phyloP scores from a whole-genome alignment of 1,140 invertebrate species.

The Luehdorfia chinensis region DNA sequence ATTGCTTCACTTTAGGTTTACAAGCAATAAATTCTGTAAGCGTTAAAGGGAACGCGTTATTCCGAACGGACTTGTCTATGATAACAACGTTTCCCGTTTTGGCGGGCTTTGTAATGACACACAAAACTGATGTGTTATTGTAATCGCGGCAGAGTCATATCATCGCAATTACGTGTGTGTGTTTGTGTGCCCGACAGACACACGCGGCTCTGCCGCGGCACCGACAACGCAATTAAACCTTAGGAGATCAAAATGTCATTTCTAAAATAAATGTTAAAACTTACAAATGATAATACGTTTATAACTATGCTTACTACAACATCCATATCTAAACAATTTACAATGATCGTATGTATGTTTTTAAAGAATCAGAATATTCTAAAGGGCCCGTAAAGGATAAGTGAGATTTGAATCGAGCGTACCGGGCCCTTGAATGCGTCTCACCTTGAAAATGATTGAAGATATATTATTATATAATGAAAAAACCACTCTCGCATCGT shows the following conservation, averaged over 20 bases:
- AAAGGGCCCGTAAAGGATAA: conserved; percentile 24
- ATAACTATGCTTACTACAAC: conserved; percentile 68
- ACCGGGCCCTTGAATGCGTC: too few species aligned
- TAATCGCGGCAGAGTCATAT: conserved; percentile 13
- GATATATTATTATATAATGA: conserved; percentile 21
- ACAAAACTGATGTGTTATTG: too few species aligned
- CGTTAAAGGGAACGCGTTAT: too few species aligned
- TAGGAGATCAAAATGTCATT: conserved; percentile 75
- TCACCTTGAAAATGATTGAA: conserved; percentile 24
- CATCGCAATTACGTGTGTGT: conserved; percentile 18
- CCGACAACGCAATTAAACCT: conserved; percentile 45
- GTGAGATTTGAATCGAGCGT: conserved; percentile 26
- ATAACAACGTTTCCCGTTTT: too few species aligned
- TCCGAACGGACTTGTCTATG: too few species aligned
- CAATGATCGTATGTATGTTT: too few species aligned
- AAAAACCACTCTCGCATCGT: conserved; percentile 53
- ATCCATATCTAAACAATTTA: conserved; percentile 71
- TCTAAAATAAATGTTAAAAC: conserved; percentile 57
- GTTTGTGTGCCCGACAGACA: conserved; percentile 29
- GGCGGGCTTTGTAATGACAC: too few species aligned
- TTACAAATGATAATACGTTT: conserved; percentile 54
- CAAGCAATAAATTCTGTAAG: too few species aligned
- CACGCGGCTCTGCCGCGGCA: conserved; percentile 31
- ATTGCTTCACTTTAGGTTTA: too few species aligned
- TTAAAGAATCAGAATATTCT: too few species aligned